phyloP scores from a whole-genome alignment of 2,797 vertebrate genomes.

The Dendrocincla tyrannina region DNA sequence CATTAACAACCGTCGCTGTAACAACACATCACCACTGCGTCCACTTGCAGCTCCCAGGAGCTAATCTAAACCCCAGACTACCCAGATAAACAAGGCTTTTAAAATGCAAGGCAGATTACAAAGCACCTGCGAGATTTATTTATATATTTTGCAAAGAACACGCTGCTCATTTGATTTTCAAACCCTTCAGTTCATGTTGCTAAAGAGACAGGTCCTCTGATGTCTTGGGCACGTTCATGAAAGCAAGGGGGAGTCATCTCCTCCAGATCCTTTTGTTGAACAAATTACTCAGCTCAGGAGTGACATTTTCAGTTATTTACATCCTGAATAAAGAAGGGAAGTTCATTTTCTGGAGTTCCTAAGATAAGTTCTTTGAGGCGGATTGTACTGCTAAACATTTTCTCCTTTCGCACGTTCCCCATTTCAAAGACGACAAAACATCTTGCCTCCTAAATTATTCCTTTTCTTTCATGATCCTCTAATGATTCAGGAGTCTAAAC shows the following conservation, averaged over 20 bases:
- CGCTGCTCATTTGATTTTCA: constrained; percentile 43
- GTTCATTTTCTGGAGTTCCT: constrained; percentile 25
- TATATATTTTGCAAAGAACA: constrained; percentile 10
- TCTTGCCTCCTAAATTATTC: constrained; percentile 55
- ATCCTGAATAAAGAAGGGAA: constrained; percentile 53
- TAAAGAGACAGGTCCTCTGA: constrained; percentile 50
- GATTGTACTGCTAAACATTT: constrained; percentile 37
- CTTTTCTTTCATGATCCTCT: constrained; percentile 52
- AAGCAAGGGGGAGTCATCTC: constrained; percentile 43
- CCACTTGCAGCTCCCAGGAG: neutral
- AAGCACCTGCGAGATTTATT: constrained; percentile 17
- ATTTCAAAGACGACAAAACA: constrained; percentile 58
- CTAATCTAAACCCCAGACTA: neutral
- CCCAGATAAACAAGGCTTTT: constrained; percentile 14
- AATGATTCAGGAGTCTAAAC: constrained; percentile 52
- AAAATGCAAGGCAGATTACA: constrained; percentile 10
- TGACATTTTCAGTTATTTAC: constrained; percentile 66
- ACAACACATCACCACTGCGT: neutral
- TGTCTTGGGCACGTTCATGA: constrained; percentile 37
- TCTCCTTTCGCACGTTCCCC: constrained; percentile 10
- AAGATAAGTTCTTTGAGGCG: constrained; percentile 43
- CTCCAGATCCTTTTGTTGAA: constrained; percentile 61
- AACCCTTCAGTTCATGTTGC: neutral
- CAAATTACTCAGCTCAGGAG: constrained; percentile 69
- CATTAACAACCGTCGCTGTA: neutral